Percentiles rank a stretch among this genome's conserved stretches.
Conservation (phyloP, 2,888 invertebrate genomes). For the Chalcosyrphus nemorum region DNA sequence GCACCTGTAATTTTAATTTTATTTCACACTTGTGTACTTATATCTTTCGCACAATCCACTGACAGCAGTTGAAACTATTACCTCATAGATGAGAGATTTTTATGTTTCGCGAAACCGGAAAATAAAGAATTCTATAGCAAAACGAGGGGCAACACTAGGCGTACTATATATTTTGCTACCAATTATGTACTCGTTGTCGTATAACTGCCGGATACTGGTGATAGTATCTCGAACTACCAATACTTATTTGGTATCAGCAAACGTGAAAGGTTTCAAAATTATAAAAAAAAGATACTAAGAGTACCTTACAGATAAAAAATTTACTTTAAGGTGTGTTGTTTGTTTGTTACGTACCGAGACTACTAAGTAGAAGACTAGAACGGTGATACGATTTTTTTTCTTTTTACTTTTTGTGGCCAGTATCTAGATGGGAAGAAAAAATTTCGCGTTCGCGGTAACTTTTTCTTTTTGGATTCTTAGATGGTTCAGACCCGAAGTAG, state of each 20-base stretch:
- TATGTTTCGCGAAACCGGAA: slow-evolving; percentile 56
- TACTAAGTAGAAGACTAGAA: slow-evolving; percentile 61
- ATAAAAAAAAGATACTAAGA: slow-evolving; percentile 20
- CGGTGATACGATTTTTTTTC: no score
- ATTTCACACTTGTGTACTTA: slow-evolving; percentile 9
- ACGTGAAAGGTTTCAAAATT: slow-evolving; percentile 35
- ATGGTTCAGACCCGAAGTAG: slow-evolving; percentile 60
- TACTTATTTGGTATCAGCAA: slow-evolving; percentile 54
- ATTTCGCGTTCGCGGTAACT: slow-evolving; percentile 46
- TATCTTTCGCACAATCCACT: slow-evolving; percentile 25
- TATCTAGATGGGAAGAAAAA: slow-evolving; percentile 5
- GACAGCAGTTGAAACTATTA: slow-evolving; percentile 39
- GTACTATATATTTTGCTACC: slow-evolving; percentile 7
- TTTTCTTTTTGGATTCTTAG: slow-evolving; percentile 40
- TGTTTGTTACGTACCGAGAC: slow-evolving; percentile 65
- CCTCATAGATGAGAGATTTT: slow-evolving; percentile 48
- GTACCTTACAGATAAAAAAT: slow-evolving; percentile 46
- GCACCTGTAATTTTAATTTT: slow-evolving; percentile 25
- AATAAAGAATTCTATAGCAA: slow-evolving; percentile 21
- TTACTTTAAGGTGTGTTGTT: slow-evolving; percentile 54
- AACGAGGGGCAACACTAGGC: not conserved
- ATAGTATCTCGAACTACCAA: slow-evolving; percentile 11
- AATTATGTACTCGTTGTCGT: not conserved
- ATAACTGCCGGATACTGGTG: slow-evolving; percentile 41
- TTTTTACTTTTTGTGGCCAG: not conserved